These are phyloP conservation scores for Percina caprodes DNA, from an alignment of 2,113 vertebrate species.

Conservation along the genomic window DNA sequence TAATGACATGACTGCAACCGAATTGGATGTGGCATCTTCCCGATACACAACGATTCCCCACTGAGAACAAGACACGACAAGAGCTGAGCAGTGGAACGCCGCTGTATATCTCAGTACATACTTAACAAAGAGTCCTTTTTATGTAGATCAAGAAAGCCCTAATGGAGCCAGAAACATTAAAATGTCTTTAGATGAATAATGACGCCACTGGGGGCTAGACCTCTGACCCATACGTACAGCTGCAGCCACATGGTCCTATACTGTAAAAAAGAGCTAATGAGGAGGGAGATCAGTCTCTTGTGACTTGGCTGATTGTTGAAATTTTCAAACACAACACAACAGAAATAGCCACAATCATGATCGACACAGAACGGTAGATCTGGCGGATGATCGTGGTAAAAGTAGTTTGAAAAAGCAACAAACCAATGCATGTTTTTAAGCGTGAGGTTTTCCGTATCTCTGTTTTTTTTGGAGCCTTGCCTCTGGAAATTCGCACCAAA, in stretches of 20 bases:
- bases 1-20: slow-evolving; percentile 42
- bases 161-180: slow-evolving; percentile 44
- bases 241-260: slow-evolving; percentile 19
- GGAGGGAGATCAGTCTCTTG: slow-evolving; percentile 25
- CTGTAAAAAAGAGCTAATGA: slow-evolving; percentile 14
- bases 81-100: not conserved
- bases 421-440: not conserved
- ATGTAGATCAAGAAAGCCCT: not conserved
- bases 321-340: slow-evolving; percentile 9
- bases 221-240: slow-evolving; percentile 21
- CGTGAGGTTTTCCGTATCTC: not conserved
- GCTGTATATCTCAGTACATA: not conserved
- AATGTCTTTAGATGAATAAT: slow-evolving; percentile 21
- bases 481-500: slow-evolving; percentile 32
- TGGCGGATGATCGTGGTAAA: not conserved
- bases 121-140: slow-evolving; percentile 50
- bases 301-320: slow-evolving; percentile 25
- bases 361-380: not conserved
- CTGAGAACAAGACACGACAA: slow-evolving; percentile 18
- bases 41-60: slow-evolving; percentile 31
- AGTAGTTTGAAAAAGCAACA: not conserved
- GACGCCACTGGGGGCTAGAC: slow-evolving; percentile 21
- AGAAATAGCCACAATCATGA: not conserved
- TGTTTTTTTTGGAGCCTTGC: slow-evolving; percentile 22
- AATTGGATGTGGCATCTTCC: slow-evolving; percentile 34